phyloP scores from a whole-genome alignment of 92 coral and sea anemone species.

The Scolanthus callimorphus region DNA sequence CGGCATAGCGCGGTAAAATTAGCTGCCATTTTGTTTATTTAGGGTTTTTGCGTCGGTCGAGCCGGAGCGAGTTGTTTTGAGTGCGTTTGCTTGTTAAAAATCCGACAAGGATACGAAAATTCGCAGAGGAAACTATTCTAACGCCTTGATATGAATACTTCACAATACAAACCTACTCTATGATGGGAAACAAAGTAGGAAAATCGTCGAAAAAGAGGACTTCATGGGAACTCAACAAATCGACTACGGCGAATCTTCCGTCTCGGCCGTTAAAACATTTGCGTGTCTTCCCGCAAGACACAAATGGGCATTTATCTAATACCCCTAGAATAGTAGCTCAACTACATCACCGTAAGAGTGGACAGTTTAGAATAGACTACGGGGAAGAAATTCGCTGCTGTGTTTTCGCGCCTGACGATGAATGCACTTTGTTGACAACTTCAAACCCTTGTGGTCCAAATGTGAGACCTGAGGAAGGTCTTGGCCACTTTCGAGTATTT shows the following conservation, averaged over 20 bases:
- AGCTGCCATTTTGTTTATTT: constrained; percentile 46
- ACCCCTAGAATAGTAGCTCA: constrained; percentile 65
- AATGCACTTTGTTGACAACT: constrained; percentile 59
- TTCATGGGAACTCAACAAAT: constrained; percentile 37
- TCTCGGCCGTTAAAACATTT: constrained; percentile 65
- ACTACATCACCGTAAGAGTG: constrained; percentile 42
- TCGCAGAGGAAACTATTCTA: too few relatives aligned
- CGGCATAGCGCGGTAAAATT: not conserved
- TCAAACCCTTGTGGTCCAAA: constrained; percentile 63
- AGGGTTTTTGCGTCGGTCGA: not conserved
- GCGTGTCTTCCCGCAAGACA: constrained; percentile 33
- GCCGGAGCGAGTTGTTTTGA: constrained; percentile 6
- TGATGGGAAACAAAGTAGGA: constrained; percentile 70
- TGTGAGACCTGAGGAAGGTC: constrained; percentile 56
- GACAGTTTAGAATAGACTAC: constrained; percentile 25
- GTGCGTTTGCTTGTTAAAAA: not conserved
- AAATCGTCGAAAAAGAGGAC: constrained; percentile 57
- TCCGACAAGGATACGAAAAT: too few relatives aligned
- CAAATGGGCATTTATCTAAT: constrained; percentile 44
- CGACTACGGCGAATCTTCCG: constrained; percentile 49
- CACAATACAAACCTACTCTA: not conserved
- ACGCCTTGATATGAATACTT: not conserved
- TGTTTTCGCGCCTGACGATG: constrained; percentile 83
- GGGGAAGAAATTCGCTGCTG: constrained; percentile 74
- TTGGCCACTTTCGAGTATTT: constrained; percentile 80